These are phyloP conservation scores for Hipposideros armiger DNA, from an alignment of 2,113 vertebrate genomes.

Conservation along the genomic window DNA sequence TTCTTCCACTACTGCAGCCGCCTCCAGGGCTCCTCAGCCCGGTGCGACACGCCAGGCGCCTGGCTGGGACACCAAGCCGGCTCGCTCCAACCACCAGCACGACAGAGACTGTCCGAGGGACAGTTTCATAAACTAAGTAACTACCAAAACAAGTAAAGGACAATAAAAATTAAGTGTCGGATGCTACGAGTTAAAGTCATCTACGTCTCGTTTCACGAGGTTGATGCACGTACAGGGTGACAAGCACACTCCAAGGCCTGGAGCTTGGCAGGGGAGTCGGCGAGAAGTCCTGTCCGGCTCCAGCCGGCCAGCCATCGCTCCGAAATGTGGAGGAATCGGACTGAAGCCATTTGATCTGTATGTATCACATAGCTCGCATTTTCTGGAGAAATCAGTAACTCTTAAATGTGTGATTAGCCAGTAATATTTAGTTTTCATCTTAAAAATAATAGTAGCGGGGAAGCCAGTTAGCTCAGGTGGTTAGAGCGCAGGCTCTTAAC, in stretches of 20 bases:
- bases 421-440: background rate
- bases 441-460: background rate
- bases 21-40: background rate
- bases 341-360: no score
- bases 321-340: accelerated
- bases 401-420: no score
- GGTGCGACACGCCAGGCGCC: no score
- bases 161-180: background rate
- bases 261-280: background rate
- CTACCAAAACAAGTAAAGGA: background rate
- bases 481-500: no score
- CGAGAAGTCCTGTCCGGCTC: accelerated
- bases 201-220: accelerated
- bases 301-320: accelerated
- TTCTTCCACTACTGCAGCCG: no score
- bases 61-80: background rate
- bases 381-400: background rate
- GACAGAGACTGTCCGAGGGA: accelerated
- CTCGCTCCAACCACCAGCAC: no score
- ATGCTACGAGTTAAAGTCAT: background rate
- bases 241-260: no score
- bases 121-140: background rate
- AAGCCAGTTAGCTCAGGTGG: no score
- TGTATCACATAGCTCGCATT: background rate
- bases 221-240: accelerated